Evolutionary conservation across 1,140 invertebrate species (phyloP).

Genomic region (Zelostemma sp.): DNA sequence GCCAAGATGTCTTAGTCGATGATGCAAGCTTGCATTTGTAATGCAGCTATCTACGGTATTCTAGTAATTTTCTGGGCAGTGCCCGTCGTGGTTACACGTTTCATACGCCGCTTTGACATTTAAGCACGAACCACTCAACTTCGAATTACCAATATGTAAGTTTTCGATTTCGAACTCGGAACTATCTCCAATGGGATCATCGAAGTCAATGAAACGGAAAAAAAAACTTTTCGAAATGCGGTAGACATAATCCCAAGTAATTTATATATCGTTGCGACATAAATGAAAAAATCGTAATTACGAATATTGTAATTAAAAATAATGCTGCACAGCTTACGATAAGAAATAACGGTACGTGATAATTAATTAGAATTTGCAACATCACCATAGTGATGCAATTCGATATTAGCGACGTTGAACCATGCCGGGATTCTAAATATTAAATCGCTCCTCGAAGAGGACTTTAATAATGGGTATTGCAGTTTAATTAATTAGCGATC

Average conservation of each 20-base stretch:
- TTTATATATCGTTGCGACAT: not conserved
- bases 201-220: too few relatives aligned
- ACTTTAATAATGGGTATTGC: not conserved
- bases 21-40: not conserved
- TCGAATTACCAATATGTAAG: not conserved
- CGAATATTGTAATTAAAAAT: not conserved
- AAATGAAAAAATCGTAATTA: not conserved
- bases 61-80: constrained; percentile 5
- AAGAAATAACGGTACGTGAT: not conserved
- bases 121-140: not conserved
- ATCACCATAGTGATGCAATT: not conserved
- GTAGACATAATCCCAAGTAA: too few relatives aligned
- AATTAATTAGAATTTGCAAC: constrained; percentile 4
- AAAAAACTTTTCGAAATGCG: too few relatives aligned
- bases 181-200: too few relatives aligned
- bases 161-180: too few relatives aligned
- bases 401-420: not conserved
- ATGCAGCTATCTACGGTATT: not conserved
- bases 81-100: constrained; percentile 5
- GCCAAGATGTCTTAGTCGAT: not conserved
- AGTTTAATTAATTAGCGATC: not conserved
- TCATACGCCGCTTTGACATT: not conserved
- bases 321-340: not conserved
- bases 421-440: not conserved
- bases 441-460: not conserved